Evolutionary conservation across 2,888 invertebrate species (phyloP).

Genomic region (Drepanosiphum platanoidis): DNA sequence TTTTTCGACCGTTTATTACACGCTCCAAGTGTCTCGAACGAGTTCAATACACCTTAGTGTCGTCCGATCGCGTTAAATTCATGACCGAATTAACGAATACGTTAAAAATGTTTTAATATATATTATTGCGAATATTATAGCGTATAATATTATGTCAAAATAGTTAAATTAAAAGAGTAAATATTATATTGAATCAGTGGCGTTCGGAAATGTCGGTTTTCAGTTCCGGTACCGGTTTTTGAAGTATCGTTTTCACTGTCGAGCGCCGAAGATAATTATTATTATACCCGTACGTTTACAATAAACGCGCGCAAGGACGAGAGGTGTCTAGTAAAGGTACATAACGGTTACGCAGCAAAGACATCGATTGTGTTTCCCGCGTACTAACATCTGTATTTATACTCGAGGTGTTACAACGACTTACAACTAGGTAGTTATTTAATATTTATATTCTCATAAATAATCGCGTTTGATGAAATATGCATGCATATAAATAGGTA

Average conservation of each 20-base stretch:
- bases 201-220: not conserved
- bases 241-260: not conserved
- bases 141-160: too few relatives aligned
- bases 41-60: too few relatives aligned
- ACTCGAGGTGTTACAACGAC: not conserved
- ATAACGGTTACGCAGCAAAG: not conserved
- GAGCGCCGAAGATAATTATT: not conserved
- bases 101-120: too few relatives aligned
- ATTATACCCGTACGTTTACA: not conserved
- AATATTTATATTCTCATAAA: not conserved
- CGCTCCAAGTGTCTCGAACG: not conserved
- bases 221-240: slow-evolving; percentile 1
- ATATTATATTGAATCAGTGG: slow-evolving; percentile 12
- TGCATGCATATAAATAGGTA: too few relatives aligned
- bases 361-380: not conserved
- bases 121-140: too few relatives aligned
- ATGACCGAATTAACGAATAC: too few relatives aligned
- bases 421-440: not conserved
- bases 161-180: not conserved
- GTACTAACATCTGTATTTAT: not conserved
- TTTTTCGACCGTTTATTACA: not conserved
- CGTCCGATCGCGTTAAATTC: too few relatives aligned
- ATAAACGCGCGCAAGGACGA: not conserved
- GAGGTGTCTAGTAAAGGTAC: not conserved
- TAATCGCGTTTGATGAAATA: not conserved